Evolutionary conservation across 1,140 invertebrate genomes (phyloP), one percentile per base, ranked within the genome.

Genomic region (Zophobas atratus): DNA sequence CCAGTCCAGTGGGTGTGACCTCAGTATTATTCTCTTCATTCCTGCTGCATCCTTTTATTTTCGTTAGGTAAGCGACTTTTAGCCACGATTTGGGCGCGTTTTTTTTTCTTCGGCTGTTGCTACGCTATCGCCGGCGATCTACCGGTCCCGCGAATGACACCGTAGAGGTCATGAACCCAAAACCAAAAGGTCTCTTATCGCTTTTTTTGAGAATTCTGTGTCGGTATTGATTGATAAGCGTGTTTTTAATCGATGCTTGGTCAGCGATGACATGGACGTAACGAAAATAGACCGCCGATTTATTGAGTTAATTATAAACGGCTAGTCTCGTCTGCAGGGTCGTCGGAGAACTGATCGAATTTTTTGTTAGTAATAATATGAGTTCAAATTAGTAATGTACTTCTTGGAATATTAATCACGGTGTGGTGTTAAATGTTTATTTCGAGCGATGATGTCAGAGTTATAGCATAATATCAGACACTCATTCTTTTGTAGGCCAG

Each of bases 381-480:
- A 55, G 35, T 55, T 20, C 20, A 20, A 20, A 67, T 67, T 67
- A 67, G 33, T 67, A 67, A 67, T 46, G 33, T 35, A 35, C 3
- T 60, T 39, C 36, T 20, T 4, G 56, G 56, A 60, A 60, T n/a
- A 35, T 60, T 60, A 60, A 36, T 60, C 56, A 60, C 36, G 38
- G n/a, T 36, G 36, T 67, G 32, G 53, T 34, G 20, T 33, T 34
- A 46, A 70, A 56, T 53, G 35, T 73, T 73, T 73, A 73, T 73
- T 73, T 56, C 6, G 6, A 73, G 71, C 38, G 71, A 55, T 73
- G 71, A 73, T 73, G 71, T 73, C 71, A 73, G 49, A 41, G 20
- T 20, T 43, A 43, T 67, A 67, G n/a, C 39, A 67, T 67, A 67
- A 67, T 67, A 67, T 67, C 60, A 20, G n/a, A 51, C 4, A 67